Percentiles rank a stretch among this genome's conserved stretches.
Conservation (phyloP, 2,888 invertebrate species). For the Clusia tigrina region DNA sequence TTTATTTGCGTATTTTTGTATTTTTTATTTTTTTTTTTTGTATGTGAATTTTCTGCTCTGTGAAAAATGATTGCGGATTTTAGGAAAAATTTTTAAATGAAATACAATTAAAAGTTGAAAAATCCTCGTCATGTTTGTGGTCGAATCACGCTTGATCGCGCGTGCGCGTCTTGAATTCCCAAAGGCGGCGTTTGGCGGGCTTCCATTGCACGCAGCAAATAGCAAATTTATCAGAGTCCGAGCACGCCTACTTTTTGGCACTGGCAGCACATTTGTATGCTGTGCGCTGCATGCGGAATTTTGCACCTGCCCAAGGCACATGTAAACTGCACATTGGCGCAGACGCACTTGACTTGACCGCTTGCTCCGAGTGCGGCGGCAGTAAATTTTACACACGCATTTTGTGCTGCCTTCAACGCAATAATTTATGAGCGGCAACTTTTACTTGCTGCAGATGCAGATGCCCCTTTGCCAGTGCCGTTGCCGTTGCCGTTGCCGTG, state of each 20-base stretch:
- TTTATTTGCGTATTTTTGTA: too few relatives aligned
- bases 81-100: background rate
- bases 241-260: background rate
- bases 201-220: background rate
- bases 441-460: conserved; percentile 1
- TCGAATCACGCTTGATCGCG: background rate
- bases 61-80: background rate
- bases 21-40: background rate
- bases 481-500: too few relatives aligned
- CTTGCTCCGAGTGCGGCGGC: too few relatives aligned
- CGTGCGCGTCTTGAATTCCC: background rate
- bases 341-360: too few relatives aligned
- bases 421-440: conserved; percentile 1
- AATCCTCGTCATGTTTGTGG: background rate
- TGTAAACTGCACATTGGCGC: too few relatives aligned
- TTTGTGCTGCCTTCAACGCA: background rate
- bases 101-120: background rate
- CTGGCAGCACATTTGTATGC: background rate
- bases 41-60: background rate
- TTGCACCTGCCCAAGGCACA: too few relatives aligned
- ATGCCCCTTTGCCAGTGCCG: too few relatives aligned
- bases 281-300: background rate
- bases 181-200: background rate
- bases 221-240: background rate
- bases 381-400: too few relatives aligned